phyloP scores from a whole-genome alignment of 2,113 vertebrate genomes.

The Serinus canaria region DNA sequence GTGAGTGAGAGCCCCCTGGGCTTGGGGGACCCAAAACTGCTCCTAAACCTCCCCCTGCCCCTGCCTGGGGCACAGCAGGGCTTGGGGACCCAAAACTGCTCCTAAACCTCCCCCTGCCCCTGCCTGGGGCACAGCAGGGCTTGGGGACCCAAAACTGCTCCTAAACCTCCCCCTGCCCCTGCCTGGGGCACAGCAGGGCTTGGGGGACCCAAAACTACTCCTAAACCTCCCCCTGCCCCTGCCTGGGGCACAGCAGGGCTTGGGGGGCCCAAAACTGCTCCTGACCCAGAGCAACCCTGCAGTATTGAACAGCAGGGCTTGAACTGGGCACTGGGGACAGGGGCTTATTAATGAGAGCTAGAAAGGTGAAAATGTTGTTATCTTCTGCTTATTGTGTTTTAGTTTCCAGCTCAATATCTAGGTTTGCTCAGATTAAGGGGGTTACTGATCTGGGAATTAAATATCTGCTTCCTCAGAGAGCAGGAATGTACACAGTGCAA shows the following conservation, averaged over 20 bases:
- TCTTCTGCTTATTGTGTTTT: neutral
- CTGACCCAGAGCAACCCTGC: neutral
- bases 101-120: neutral
- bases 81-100: neutral
- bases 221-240: too few relatives aligned
- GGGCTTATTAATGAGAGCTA: neutral
- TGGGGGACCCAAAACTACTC: too few relatives aligned
- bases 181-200: too few relatives aligned
- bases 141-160: too few relatives aligned
- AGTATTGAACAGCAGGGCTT: neutral
- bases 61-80: neutral
- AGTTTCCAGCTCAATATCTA: neutral
- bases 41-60: neutral
- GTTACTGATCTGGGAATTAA: slow-evolving; percentile 44
- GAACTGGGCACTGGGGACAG: neutral
- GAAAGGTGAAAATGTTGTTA: neutral
- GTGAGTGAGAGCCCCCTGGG: slow-evolving; percentile 65
- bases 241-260: too few relatives aligned
- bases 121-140: too few relatives aligned
- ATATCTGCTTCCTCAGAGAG: neutral
- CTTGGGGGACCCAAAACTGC: neutral
- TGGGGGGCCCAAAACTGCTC: neutral
- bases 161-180: too few relatives aligned
- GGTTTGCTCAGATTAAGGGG: slow-evolving; percentile 56
- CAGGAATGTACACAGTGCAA: neutral